Evolutionary conservation across 2,888 invertebrate species (phyloP).

Genomic region (Glyphotaelius pellucidus): DNA sequence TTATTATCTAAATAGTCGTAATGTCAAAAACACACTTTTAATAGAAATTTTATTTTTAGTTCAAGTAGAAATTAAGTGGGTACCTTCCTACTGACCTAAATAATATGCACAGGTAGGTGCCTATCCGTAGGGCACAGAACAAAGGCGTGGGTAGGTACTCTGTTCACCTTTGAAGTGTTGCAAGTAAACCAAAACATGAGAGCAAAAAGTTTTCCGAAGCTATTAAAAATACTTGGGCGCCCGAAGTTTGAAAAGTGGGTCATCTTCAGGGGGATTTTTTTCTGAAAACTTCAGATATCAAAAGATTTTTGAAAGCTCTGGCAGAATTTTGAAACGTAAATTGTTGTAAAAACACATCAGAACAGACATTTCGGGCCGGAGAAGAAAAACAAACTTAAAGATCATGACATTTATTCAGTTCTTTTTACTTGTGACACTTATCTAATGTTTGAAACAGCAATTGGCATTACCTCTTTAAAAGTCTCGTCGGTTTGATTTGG

Average conservation of each 20-base stretch:
- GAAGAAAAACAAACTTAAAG: background rate
- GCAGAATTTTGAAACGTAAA: background rate
- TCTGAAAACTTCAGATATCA: background rate
- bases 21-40: too few relatives aligned
- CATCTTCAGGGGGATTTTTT: background rate
- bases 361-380: background rate
- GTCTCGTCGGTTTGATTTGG: background rate
- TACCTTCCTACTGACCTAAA: background rate
- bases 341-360: background rate
- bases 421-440: background rate
- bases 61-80: too few relatives aligned
- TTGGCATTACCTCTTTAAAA: background rate
- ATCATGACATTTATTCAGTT: background rate
- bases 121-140: background rate
- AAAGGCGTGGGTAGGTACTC: background rate
- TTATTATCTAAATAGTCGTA: too few relatives aligned
- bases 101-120: background rate
- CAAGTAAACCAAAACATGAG: background rate
- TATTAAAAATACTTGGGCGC: background rate
- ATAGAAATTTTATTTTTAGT: too few relatives aligned
- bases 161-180: constrained; percentile 1
- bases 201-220: background rate
- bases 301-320: background rate
- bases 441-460: background rate
- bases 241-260: background rate